A percentile compares a stretch with the other conserved stretches of the same genome.
Evolutionary conservation across 2,113 vertebrate genomes (phyloP).

Genomic region (Tor tambroides): DNA sequence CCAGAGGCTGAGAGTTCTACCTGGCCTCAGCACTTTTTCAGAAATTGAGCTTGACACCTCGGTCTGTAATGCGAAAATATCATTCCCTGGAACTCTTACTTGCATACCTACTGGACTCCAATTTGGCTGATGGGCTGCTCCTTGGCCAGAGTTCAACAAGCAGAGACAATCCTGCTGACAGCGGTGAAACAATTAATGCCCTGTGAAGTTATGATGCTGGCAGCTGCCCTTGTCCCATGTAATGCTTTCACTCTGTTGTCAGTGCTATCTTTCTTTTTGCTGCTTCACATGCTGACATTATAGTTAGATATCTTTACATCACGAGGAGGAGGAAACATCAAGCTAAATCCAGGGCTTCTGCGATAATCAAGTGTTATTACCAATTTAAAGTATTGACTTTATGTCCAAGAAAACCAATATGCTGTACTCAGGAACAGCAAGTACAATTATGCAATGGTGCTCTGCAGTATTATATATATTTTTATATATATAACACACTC

Average conservation of each 20-base stretch:
- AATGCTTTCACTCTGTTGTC: neutral
- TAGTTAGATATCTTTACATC: neutral
- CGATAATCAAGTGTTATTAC: neutral
- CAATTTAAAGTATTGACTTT: slow-evolving; percentile 13
- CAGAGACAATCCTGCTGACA: slow-evolving; percentile 73
- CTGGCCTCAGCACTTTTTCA: slow-evolving; percentile 51
- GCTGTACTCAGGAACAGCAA: neutral
- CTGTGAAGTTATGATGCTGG: slow-evolving; percentile 72
- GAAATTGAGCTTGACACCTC: slow-evolving; percentile 49
- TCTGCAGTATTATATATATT: neutral
- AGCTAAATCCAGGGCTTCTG: neutral
- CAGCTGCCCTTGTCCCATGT: slow-evolving; percentile 55
- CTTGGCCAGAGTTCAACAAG: slow-evolving; percentile 73
- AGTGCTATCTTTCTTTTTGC: neutral
- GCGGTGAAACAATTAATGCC: slow-evolving; percentile 75
- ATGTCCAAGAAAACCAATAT: neutral
- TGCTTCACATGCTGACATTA: slow-evolving; percentile 38
- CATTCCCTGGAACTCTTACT: slow-evolving; percentile 50
- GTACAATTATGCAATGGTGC: neutral
- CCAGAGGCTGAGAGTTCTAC: slow-evolving; percentile 6
- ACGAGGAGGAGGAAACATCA: neutral
- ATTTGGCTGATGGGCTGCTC: slow-evolving; percentile 74
- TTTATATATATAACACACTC: neutral
- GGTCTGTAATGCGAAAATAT: slow-evolving; percentile 46
- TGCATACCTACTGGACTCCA: slow-evolving; percentile 62